Conservation (phyloP, 2,113 vertebrate genomes). For the Macquaria australasica region DNA sequence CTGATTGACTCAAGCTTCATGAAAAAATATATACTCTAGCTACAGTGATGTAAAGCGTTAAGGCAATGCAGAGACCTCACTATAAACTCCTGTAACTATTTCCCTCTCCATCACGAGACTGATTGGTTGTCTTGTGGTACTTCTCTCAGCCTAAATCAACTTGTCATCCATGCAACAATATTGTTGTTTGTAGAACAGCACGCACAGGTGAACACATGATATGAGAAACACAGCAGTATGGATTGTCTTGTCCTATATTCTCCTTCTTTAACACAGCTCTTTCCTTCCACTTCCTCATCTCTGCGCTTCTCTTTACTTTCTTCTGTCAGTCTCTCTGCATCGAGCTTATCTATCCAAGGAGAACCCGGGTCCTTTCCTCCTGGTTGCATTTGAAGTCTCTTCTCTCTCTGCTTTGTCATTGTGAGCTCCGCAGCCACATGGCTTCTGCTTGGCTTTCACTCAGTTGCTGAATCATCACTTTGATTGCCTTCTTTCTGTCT, state of each 20-base stretch:
- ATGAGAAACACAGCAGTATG: background rate
- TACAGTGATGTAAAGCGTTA: background rate
- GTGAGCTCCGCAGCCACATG: constrained; percentile 38
- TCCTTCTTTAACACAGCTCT: background rate
- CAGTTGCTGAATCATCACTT: constrained; percentile 73
- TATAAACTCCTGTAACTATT: constrained; percentile 1
- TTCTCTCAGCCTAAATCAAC: background rate
- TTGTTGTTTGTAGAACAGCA: background rate
- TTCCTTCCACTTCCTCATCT: constrained; percentile 1
- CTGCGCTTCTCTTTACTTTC: background rate
- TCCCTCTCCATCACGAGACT: background rate
- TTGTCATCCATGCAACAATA: background rate
- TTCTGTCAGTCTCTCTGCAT: background rate
- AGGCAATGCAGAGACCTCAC: background rate
- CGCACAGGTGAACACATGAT: background rate
- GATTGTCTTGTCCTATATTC: background rate
- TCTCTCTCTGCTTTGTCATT: constrained; percentile 47
- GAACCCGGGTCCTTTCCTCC: background rate
- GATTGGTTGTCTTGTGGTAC: background rate
- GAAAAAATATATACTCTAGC: background rate
- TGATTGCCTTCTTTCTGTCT: constrained; percentile 59
- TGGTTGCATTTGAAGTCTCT: constrained; percentile 5
- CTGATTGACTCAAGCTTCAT: background rate
- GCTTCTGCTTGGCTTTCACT: constrained; percentile 48
- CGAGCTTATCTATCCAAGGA: background rate